Percentiles rank a stretch among this genome's conserved stretches.
Evolutionary conservation across 1,140 invertebrate species (phyloP).

Genomic region (Pseudomyrmex gracilis): DNA sequence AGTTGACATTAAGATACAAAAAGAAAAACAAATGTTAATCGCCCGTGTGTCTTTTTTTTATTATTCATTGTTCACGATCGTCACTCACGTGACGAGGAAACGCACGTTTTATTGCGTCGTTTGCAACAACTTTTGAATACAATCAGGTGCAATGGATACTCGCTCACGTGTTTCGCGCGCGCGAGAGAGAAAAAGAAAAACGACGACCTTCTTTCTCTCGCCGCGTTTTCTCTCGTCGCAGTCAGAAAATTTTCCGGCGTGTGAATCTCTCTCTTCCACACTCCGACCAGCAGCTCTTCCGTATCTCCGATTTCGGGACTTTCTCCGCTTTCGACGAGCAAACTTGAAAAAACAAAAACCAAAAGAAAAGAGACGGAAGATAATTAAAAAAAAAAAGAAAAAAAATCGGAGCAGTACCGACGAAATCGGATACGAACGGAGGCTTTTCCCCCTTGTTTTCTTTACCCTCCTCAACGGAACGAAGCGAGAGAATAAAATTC

Average conservation of each 20-base stretch:
- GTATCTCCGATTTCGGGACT: not conserved
- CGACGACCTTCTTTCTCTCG: not conserved
- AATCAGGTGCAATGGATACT: slow-evolving; percentile 1
- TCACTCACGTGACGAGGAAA: not conserved
- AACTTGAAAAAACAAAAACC: too few species aligned
- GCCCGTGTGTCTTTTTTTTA: not conserved
- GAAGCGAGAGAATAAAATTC: too few species aligned
- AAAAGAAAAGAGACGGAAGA: too few species aligned
- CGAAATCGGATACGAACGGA: too few species aligned
- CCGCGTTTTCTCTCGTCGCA: not conserved
- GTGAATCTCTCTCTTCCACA: not conserved
- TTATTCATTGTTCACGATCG: not conserved
- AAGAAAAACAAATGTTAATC: not conserved
- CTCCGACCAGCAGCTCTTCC: not conserved
- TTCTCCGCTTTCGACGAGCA: too few species aligned
- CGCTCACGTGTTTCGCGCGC: not conserved
- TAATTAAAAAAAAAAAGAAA: too few species aligned
- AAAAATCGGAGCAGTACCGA: too few species aligned
- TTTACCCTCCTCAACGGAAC: too few species aligned
- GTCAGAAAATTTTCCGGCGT: not conserved
- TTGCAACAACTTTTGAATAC: not conserved
- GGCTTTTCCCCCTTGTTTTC: too few species aligned
- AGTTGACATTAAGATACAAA: not conserved
- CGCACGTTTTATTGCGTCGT: slow-evolving; percentile 41
- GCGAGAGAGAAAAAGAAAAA: not conserved